A percentile compares a stretch with the other conserved stretches of the same genome.
Conservation (phyloP, 2,888 invertebrate species). For the Lydus trimaculatus region DNA sequence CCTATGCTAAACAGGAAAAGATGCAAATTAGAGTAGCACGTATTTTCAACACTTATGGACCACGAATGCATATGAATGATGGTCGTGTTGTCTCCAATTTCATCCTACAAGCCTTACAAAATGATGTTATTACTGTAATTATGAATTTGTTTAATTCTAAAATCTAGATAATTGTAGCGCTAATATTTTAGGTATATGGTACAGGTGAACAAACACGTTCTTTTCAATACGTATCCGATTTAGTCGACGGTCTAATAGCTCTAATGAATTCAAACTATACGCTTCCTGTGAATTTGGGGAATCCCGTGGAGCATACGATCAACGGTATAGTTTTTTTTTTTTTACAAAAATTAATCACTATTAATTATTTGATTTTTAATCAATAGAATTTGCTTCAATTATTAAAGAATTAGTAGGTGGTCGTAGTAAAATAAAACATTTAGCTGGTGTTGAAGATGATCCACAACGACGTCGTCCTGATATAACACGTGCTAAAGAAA, state of each 20-base stretch:
- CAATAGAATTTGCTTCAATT: conserved; percentile 83
- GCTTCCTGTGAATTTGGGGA: conserved; percentile 94
- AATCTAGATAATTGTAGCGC: background rate
- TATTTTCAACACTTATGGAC: conserved; percentile 99
- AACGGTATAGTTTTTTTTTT: conserved; percentile 71
- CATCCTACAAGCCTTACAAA: conserved; percentile 94
- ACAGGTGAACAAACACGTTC: conserved; percentile 92
- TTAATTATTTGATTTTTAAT: conserved; percentile 22
- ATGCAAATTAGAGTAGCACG: conserved; percentile 95
- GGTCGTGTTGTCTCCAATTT: conserved; percentile 99
- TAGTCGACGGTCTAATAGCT: conserved; percentile 91
- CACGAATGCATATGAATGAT: conserved; percentile 98
- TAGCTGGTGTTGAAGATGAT: conserved; percentile 93
- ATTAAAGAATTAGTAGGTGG: conserved; percentile 88
- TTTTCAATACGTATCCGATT: conserved; percentile 97
- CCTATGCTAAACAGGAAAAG: conserved; percentile 97
- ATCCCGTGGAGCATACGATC: conserved; percentile 97
- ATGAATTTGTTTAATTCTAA: conserved; percentile 15
- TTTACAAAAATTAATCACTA: background rate
- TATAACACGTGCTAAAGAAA: conserved; percentile 84
- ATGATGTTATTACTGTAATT: conserved; percentile 89
- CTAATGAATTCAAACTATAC: conserved; percentile 96
- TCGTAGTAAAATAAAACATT: conserved; percentile 81
- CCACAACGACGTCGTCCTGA: conserved; percentile 95
- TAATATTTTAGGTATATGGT: conserved; percentile 73